Evolutionary conservation across 2,888 invertebrate species (phyloP), one percentile per base, ranked within the genome.

Genomic region (Ichneumoninae sp.): DNA sequence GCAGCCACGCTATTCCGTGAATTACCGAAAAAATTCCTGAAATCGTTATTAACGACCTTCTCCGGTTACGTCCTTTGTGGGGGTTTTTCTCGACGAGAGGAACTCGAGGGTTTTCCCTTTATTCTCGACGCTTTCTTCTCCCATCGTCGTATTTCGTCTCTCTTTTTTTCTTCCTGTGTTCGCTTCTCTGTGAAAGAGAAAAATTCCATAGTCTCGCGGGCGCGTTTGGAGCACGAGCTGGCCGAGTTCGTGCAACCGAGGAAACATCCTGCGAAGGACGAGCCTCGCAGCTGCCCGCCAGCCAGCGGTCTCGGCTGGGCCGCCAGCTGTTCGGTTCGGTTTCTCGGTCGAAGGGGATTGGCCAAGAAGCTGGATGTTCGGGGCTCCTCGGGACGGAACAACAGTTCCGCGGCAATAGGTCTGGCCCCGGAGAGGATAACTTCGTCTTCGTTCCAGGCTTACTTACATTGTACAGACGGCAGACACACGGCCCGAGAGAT

Each of bases 221-320:
- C 22, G 36, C 26, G 26, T 57, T 16, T 13, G 52, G 40, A 16
- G 40, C 16, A 57, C n/a, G 57, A 69, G 44, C 47, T 26, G 68
- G 19, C 13, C 71, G 44, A 71, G 71, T 71, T 50, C 63, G 63
- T 33, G 33, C 63, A 71, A 36, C 71, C 54, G 71, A 73, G 71
- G 57, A 73, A 57, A 73, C 71, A 73, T 73, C 71, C 71, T 73
- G 71, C 52, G 33, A 13, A 22, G 57, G 57, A 57, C 71, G 57
- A 57, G n/a, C 71, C 57, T 26, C 40, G 81, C 90, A 89, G 89
- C 89, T 89, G 90, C 84, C 79, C 73, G 30, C 30, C 63, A 30
- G 63, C 63, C 90, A 89, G 88, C 88, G 87, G 87, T 83, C 19
- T 60, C 19, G 68, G 30, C 40, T 26, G 47, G 3, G 44, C 22